A percentile compares a stretch with the other conserved stretches of the same genome.
Conservation (phyloP, 1,140 invertebrate genomes). For the Sycophila sp. region DNA sequence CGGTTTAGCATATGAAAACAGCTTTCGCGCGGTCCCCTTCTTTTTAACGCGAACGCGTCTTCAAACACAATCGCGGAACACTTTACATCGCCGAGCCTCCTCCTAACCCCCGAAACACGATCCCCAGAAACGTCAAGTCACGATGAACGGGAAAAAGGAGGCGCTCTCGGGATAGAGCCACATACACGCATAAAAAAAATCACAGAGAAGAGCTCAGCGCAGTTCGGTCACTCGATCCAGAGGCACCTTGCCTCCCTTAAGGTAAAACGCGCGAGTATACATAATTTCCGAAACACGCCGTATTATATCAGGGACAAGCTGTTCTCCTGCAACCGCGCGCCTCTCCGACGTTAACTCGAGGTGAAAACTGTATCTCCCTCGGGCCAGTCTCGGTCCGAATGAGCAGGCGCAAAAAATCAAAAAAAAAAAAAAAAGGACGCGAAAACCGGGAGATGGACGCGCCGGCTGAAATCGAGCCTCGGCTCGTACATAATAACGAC, state of each 20-base stretch:
- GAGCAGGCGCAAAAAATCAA: no score
- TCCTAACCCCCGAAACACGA: not conserved
- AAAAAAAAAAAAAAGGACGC: not conserved
- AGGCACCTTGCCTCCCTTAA: not conserved
- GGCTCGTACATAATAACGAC: not conserved
- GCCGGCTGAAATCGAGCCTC: not conserved
- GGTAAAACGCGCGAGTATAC: not conserved
- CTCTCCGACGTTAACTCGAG: slow-evolving; percentile 17
- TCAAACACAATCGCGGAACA: no score
- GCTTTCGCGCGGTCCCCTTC: no score
- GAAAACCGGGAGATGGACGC: not conserved
- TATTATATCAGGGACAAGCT: slow-evolving; percentile 15
- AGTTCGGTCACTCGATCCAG: slow-evolving; percentile 11
- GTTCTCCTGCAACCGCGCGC: not conserved
- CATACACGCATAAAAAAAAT: not conserved
- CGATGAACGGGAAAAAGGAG: not conserved
- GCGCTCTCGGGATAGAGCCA: no score
- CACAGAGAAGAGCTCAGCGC: not conserved
- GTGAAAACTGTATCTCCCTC: slow-evolving; percentile 9
- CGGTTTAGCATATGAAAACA: no score
- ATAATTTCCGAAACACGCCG: not conserved
- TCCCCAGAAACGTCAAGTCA: not conserved
- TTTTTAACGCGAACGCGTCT: no score
- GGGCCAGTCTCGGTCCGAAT: not conserved
- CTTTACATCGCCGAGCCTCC: no score